phyloP scores from a whole-genome alignment of 2,888 invertebrate species.

The Incurvaria masculella region DNA sequence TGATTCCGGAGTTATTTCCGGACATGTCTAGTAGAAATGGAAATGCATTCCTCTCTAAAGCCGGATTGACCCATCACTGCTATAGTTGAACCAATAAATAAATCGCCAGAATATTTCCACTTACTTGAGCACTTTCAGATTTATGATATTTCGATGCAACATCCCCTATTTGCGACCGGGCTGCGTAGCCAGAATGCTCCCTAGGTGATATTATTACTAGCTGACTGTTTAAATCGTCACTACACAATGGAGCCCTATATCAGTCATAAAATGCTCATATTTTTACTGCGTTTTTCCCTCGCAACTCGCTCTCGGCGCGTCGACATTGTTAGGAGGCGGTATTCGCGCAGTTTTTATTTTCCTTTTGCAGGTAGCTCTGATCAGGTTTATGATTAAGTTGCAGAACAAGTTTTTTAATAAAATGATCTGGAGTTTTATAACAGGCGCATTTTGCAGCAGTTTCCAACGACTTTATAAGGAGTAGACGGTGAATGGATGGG shows the following conservation, averaged over 20 bases:
- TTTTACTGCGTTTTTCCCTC: not conserved
- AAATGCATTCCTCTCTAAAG: no score
- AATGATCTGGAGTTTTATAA: not conserved
- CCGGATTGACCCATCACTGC: no score
- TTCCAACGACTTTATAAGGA: no score
- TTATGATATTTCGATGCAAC: no score
- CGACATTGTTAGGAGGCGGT: not conserved
- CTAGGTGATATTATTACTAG: not conserved
- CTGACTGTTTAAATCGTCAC: not conserved
- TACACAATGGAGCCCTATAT: not conserved
- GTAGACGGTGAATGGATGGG: no score
- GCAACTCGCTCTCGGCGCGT: not conserved
- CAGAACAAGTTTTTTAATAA: constrained; percentile 11
- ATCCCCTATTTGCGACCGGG: no score
- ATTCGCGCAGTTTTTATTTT: constrained; percentile 6
- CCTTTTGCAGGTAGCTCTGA: constrained; percentile 11
- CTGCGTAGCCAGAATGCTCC: not conserved
- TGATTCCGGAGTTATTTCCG: no score
- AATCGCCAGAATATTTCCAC: no score
- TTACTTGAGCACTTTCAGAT: no score
- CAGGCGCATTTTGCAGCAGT: no score
- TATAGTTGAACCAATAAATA: no score
- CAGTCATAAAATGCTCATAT: not conserved
- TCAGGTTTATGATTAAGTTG: constrained; percentile 16
- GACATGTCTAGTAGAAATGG: no score